A percentile compares a stretch with the other conserved stretches of the same genome.
Evolutionary conservation across 2,797 vertebrate genomes (phyloP).

Genomic region (Pseudochirops corinnae): DNA sequence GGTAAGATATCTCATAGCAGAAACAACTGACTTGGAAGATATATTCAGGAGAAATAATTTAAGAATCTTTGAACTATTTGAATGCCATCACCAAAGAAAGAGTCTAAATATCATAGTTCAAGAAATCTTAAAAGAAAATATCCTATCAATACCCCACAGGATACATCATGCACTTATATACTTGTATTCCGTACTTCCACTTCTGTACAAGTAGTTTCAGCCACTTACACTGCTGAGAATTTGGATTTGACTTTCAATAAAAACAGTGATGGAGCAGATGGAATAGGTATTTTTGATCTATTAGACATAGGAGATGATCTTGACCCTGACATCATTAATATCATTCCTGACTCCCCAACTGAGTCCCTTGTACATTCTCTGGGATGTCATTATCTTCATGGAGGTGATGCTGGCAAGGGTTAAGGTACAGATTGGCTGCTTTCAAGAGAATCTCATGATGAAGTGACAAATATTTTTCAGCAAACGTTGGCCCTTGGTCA

Average conservation of each 20-base stretch:
- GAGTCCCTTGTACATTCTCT: conserved; percentile 97
- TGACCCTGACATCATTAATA: conserved; percentile 98
- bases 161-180: conserved; percentile 99
- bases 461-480: conserved; percentile 97
- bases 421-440: conserved; percentile 95
- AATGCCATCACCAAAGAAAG: no score
- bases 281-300: conserved; percentile 95
- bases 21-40: no score
- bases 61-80: no score
- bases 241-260: conserved; percentile 96
- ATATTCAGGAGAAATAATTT: no score
- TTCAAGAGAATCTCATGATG: conserved; percentile 95
- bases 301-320: conserved; percentile 95
- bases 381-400: conserved; percentile 96
- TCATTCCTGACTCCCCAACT: conserved; percentile 95
- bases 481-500: conserved; percentile 97
- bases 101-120: no score
- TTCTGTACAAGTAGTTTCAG: conserved; percentile 95
- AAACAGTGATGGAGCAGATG: conserved; percentile 94
- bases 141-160: conserved; percentile 94
- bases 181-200: conserved; percentile 98
- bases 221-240: conserved; percentile 96
- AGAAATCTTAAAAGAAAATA: no score
- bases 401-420: conserved; percentile 96
- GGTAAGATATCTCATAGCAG: no score